These are phyloP conservation scores for Leptobrachium leishanense DNA, from an alignment of 2,113 vertebrate genomes.

Conservation along the genomic window DNA sequence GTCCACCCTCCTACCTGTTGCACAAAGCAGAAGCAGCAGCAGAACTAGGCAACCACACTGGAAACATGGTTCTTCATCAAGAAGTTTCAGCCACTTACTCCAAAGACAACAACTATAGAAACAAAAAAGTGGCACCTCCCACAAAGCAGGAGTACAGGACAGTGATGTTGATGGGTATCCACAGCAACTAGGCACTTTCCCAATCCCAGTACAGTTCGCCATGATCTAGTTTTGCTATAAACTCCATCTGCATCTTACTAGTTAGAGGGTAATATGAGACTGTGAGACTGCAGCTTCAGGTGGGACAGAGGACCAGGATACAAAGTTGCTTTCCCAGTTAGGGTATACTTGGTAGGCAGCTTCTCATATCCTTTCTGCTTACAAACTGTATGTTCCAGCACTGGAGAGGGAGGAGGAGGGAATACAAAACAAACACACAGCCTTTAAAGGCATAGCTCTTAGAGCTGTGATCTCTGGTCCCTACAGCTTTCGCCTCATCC, in stretches of 20 bases:
- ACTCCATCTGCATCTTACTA: constrained; percentile 1
- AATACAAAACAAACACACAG: constrained; percentile 46
- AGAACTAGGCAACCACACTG: constrained; percentile 44
- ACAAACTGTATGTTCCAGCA: constrained; percentile 40
- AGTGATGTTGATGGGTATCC: constrained; percentile 31
- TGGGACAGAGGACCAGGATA: neutral
- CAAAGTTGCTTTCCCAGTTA: constrained; percentile 25
- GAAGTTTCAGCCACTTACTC: constrained; percentile 37
- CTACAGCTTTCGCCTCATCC: constrained; percentile 10
- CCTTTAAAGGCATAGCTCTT: constrained; percentile 45
- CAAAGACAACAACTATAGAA: constrained; percentile 31
- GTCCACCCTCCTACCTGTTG: constrained; percentile 66
- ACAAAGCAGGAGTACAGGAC: constrained; percentile 13
- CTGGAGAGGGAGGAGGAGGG: constrained; percentile 40
- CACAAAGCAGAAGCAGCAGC: constrained; percentile 43
- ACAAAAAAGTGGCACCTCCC: constrained; percentile 31
- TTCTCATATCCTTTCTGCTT: constrained; percentile 34
- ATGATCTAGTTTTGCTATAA: neutral
- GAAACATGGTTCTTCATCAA: constrained; percentile 11
- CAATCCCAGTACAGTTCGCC: neutral
- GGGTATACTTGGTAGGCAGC: constrained; percentile 17
- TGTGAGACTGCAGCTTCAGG: neutral
- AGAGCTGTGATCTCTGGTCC: constrained; percentile 29
- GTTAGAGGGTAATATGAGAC: neutral
- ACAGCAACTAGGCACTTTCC: constrained; percentile 26